These are phyloP conservation scores for Cyprinus carpio DNA, from an alignment of 2,113 vertebrate genomes.

Conservation along the genomic window DNA sequence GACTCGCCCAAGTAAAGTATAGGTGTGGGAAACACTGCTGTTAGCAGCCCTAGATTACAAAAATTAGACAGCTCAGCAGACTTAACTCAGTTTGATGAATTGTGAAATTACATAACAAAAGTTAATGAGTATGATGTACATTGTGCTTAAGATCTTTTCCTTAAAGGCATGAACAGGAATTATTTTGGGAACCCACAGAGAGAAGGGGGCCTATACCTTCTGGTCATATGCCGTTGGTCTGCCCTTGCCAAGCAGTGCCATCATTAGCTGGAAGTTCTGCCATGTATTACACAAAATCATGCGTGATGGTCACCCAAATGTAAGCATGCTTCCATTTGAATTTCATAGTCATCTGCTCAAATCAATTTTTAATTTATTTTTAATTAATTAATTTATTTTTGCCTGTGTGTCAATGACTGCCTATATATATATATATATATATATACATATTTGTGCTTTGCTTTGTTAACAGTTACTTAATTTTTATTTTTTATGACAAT, in stretches of 20 bases:
- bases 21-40: no score
- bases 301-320: constrained; percentile 91
- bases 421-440: no score
- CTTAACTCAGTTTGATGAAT: no score
- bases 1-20: no score
- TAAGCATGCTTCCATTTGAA: constrained; percentile 71
- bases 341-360: neutral
- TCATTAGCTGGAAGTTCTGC: constrained; percentile 99
- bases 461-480: no score
- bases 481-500: no score
- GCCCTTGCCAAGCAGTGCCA: constrained; percentile 87
- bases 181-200: constrained; percentile 93
- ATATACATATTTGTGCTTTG: no score
- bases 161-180: constrained; percentile 83
- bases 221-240: constrained; percentile 96
- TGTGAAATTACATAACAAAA: no score
- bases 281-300: constrained; percentile 95
- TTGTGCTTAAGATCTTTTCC: constrained; percentile 58
- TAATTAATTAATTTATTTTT: no score
- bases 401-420: no score
- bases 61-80: no score
- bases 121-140: neutral
- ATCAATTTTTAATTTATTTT: neutral
- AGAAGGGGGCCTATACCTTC: constrained; percentile 96
- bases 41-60: no score